phyloP scores from a whole-genome alignment of 1,140 invertebrate species.

The Micrasema minimum region DNA sequence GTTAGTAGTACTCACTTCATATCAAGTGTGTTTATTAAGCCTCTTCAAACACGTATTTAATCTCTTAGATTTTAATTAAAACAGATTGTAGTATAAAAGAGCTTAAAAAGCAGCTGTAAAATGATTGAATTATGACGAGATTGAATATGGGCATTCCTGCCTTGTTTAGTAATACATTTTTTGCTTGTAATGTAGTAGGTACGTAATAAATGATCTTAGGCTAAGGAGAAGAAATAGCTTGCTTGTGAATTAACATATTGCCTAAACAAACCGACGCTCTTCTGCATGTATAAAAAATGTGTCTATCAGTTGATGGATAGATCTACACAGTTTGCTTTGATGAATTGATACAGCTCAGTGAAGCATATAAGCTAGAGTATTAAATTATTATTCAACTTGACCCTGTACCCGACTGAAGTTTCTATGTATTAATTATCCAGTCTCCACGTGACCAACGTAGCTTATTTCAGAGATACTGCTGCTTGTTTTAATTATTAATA shows the following conservation, averaged over 20 bases:
- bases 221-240: constrained; percentile 22
- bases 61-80: constrained; percentile 12
- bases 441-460: constrained; percentile 13
- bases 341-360: constrained; percentile 25
- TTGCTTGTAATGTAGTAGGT: constrained; percentile 33
- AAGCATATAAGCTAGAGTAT: constrained; percentile 23
- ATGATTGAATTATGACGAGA: constrained; percentile 25
- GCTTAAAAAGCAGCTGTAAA: constrained; percentile 4
- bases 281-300: constrained; percentile 23
- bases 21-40: background rate
- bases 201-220: constrained; percentile 28
- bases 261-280: constrained; percentile 36
- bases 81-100: background rate
- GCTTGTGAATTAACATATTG: constrained; percentile 37
- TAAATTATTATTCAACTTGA: constrained; percentile 34
- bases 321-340: constrained; percentile 31
- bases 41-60: background rate
- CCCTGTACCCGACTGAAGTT: constrained; percentile 20
- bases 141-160: constrained; percentile 28
- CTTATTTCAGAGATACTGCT: background rate
- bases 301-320: constrained; percentile 36
- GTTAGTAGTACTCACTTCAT: no score
- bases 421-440: constrained; percentile 28
- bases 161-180: constrained; percentile 33
- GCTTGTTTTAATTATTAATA: background rate